phyloP scores from a whole-genome alignment of 2,888 invertebrate genomes.

The Heliconius hortense region DNA sequence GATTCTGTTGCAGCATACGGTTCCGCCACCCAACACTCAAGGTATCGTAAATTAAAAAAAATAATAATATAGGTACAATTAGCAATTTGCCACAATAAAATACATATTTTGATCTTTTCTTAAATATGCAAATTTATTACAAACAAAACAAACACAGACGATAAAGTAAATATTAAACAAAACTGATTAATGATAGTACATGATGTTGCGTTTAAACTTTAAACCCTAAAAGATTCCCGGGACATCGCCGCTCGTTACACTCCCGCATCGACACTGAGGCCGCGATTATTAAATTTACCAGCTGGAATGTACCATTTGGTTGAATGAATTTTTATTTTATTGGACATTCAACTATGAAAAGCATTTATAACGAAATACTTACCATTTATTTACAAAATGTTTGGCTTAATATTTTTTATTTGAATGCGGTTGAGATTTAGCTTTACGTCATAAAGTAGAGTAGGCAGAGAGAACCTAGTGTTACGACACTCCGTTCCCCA shows the following conservation, averaged over 20 bases:
- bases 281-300: constrained; percentile 39
- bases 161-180: neutral
- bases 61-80: too few relatives aligned
- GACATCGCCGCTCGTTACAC: constrained; percentile 19
- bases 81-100: neutral
- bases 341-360: constrained; percentile 15
- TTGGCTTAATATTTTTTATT: neutral
- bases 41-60: too few relatives aligned
- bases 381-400: neutral
- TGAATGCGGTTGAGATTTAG: too few relatives aligned
- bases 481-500: too few relatives aligned
- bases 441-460: too few relatives aligned
- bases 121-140: neutral
- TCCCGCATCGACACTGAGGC: constrained; percentile 18
- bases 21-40: too few relatives aligned
- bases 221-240: constrained; percentile 28
- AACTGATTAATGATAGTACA: neutral
- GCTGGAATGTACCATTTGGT: constrained; percentile 20
- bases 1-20: neutral
- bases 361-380: neutral
- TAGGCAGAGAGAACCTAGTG: too few relatives aligned
- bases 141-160: neutral
- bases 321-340: constrained; percentile 37
- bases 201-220: constrained; percentile 23
- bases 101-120: neutral